Evolutionary conservation across 2,113 vertebrate species (phyloP), one percentile per base, ranked within the genome.

Genomic region (Physeter macrocephalus): DNA sequence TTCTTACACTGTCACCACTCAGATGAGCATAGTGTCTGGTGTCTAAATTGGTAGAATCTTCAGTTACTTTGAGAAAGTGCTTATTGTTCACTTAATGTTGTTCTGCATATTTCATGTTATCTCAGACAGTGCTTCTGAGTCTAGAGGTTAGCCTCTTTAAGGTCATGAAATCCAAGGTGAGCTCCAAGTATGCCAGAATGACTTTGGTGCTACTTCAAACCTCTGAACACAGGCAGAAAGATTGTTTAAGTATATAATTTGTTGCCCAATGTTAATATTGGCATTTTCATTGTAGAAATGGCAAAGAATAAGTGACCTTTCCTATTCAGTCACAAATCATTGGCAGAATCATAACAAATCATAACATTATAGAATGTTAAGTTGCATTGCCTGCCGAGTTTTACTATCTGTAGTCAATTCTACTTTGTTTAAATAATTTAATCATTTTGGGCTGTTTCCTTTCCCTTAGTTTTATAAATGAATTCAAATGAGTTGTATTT

Each of bases 381-480:
- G 15, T 43, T 69, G 18, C 75, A 14, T 46, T 29, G 12, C 3
- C 21, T 94, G 8, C 90, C 17, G 2, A 43, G 34, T 77, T 92
- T 90, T 95, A 46, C 49, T 93, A 3, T 74, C 41, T 75, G 21
- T 64, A 41, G 84, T 64, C 71, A 75, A 0, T 91, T 78, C 36
- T 95, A 12, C 31, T 94, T 82, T 94, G 62, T 90, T 95, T 81
- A 69, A 78, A 71, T 89, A 83, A 57, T 90, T 34, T 62, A 94
- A 46, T 90, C 54, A 88, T 59, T 61, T 90, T 39, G 6, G 10
- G 14, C 20, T 64, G 14, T 77, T 95, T 87, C 21, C 61, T 77
- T 95, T 74, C 34, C 57, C 31, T 92, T 91, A 29, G 27, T 94
- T 93, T 82, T 84, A 75, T 9, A 94, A 89, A 91, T 36, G 20